phyloP scores from a whole-genome alignment of 1,140 invertebrate species.

The Eumeta japonica region DNA sequence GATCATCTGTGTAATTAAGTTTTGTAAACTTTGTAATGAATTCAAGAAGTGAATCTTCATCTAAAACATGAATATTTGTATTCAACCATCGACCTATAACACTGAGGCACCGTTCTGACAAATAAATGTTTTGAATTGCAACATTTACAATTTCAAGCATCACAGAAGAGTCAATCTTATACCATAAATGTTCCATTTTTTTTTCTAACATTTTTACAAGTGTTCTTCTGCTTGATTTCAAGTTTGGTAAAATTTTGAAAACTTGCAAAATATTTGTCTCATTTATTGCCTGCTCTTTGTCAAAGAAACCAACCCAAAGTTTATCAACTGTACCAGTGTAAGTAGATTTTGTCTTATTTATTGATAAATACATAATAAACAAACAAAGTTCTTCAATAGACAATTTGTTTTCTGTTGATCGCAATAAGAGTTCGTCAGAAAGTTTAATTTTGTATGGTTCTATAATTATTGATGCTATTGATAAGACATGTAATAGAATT shows the following conservation, averaged over 20 bases:
- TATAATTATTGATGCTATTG: constrained; percentile 38
- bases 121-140: constrained; percentile 42
- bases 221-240: constrained; percentile 63
- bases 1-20: constrained; percentile 56
- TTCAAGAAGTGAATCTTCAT: constrained; percentile 61
- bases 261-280: constrained; percentile 60
- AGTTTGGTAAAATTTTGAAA: constrained; percentile 59
- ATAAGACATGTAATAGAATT: constrained; percentile 46
- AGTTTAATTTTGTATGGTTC: constrained; percentile 59
- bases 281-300: constrained; percentile 61
- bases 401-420: constrained; percentile 63
- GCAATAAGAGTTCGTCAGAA: constrained; percentile 62
- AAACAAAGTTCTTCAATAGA: constrained; percentile 63
- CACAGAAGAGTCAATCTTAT: constrained; percentile 55
- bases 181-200: constrained; percentile 60
- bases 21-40: constrained; percentile 61
- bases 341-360: constrained; percentile 41
- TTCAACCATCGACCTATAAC: constrained; percentile 62
- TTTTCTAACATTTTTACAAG: constrained; percentile 65
- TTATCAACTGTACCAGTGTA: constrained; percentile 61
- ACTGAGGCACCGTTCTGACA: constrained; percentile 48
- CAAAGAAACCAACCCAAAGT: constrained; percentile 69
- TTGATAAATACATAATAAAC: constrained; percentile 51
- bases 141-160: constrained; percentile 61
- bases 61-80: constrained; percentile 62